Evolutionary conservation across 2,113 vertebrate species (phyloP).

Genomic region (Brachypodius melanocephalos): DNA sequence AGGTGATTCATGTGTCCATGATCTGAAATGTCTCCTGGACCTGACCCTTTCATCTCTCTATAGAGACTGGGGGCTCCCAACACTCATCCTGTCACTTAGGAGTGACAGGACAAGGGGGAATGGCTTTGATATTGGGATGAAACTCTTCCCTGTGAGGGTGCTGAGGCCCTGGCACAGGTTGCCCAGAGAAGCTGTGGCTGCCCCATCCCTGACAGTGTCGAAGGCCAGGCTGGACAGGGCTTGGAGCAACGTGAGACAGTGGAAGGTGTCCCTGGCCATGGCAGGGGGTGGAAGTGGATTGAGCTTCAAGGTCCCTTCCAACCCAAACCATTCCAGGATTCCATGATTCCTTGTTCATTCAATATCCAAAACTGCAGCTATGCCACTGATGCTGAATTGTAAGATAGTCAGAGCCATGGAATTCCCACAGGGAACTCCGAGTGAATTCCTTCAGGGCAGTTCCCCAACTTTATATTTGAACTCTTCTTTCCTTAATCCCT

Average conservation of each 20-base stretch:
- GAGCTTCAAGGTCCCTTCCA: neutral
- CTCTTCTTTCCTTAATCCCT: neutral
- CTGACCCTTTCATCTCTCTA: neutral
- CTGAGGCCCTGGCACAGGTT: neutral
- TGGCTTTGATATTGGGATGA: neutral
- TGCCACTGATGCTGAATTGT: neutral
- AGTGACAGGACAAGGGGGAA: neutral
- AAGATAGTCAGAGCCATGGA: neutral
- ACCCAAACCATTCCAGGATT: neutral
- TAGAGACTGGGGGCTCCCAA: neutral
- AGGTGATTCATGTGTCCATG: neutral
- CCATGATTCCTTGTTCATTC: neutral
- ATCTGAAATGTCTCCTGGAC: neutral
- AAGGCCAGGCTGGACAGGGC: fast-evolving
- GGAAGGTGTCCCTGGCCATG: neutral
- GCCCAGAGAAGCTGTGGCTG: neutral
- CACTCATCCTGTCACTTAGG: neutral
- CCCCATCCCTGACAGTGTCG: neutral
- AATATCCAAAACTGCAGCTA: neutral
- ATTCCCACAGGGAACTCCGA: neutral
- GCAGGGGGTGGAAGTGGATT: neutral
- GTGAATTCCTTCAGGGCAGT: neutral
- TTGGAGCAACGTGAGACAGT: neutral
- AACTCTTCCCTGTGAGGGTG: neutral
- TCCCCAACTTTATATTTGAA: neutral